Percentiles rank a stretch among this genome's conserved stretches.
Evolutionary conservation across 2,113 vertebrate species (phyloP).

Genomic region (Falco punctatus): DNA sequence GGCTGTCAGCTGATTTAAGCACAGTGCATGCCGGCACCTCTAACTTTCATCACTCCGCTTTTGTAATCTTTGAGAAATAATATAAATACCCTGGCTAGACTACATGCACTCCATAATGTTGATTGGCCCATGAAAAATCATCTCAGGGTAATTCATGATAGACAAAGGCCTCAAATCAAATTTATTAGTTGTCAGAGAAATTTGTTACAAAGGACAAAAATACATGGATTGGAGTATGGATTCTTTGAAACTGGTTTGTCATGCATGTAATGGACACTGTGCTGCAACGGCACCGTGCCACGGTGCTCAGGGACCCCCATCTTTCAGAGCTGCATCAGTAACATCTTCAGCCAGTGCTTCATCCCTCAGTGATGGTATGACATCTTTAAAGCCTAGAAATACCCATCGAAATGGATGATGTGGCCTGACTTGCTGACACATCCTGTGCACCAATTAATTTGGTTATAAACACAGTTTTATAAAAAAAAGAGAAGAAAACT

Average conservation of each 20-base stretch:
- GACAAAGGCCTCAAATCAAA: not conserved
- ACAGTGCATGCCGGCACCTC: not conserved
- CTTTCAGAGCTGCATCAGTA: not conserved
- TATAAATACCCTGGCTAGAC: not conserved
- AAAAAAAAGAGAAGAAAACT: not conserved
- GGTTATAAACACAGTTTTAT: not conserved
- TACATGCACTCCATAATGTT: accelerated
- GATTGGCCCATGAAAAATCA: not conserved
- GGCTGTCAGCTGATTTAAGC: not conserved
- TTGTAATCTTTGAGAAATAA: not conserved
- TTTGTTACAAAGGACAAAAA: not conserved
- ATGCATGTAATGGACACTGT: accelerated
- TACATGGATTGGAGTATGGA: not conserved
- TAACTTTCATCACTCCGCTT: not conserved
- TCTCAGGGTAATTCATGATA: not conserved
- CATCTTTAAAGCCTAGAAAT: not conserved
- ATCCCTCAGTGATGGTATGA: not conserved
- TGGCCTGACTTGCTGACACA: not conserved
- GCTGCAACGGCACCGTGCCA: too few relatives aligned
- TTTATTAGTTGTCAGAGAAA: not conserved
- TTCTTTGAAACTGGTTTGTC: not conserved
- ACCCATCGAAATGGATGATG: not conserved
- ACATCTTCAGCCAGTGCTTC: not conserved
- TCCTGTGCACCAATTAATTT: not conserved
- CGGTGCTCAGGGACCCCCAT: accelerated